phyloP scores from a whole-genome alignment of 2,113 vertebrate species.

The Hiodon alosoides region DNA sequence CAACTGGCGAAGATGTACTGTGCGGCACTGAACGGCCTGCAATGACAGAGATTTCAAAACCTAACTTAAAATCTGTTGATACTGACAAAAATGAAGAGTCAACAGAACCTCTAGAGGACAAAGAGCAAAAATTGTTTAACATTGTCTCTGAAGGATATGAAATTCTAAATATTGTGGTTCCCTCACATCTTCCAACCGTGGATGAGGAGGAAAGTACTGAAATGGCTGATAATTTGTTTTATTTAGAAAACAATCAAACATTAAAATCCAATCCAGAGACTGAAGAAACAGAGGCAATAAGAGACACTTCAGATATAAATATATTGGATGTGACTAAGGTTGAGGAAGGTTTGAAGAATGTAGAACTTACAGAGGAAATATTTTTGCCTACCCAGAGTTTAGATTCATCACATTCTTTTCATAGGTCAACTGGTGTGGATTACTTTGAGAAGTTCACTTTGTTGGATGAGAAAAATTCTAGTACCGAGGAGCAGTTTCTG shows the following conservation, averaged over 20 bases:
- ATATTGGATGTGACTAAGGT: background rate
- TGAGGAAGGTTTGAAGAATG: background rate
- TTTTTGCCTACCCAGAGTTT: background rate
- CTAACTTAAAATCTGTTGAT: slow-evolving; percentile 43
- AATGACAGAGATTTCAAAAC: slow-evolving; percentile 54
- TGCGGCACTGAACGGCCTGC: slow-evolving; percentile 47
- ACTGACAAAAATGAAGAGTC: slow-evolving; percentile 30
- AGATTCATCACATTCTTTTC: slow-evolving; percentile 40
- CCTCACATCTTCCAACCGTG: slow-evolving; percentile 66
- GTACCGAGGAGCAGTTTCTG: slow-evolving; percentile 27
- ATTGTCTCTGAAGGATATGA: slow-evolving; percentile 87
- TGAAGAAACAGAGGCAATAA: slow-evolving; percentile 27
- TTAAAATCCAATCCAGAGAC: slow-evolving; percentile 46
- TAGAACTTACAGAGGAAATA: background rate
- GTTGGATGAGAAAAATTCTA: slow-evolving; percentile 68
- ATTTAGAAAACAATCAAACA: slow-evolving; percentile 67
- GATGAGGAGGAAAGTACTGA: slow-evolving; percentile 82
- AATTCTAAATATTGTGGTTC: slow-evolving; percentile 84
- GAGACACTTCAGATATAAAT: slow-evolving; percentile 19
- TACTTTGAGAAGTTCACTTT: slow-evolving; percentile 87
- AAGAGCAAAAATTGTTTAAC: slow-evolving; percentile 72
- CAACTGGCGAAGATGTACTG: slow-evolving; percentile 20
- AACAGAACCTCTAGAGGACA: slow-evolving; percentile 38
- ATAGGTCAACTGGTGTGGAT: slow-evolving; percentile 62
- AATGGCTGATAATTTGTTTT: slow-evolving; percentile 78